phyloP scores from a whole-genome alignment of 2,888 invertebrate species.

The Lasioglossum villosulum region DNA sequence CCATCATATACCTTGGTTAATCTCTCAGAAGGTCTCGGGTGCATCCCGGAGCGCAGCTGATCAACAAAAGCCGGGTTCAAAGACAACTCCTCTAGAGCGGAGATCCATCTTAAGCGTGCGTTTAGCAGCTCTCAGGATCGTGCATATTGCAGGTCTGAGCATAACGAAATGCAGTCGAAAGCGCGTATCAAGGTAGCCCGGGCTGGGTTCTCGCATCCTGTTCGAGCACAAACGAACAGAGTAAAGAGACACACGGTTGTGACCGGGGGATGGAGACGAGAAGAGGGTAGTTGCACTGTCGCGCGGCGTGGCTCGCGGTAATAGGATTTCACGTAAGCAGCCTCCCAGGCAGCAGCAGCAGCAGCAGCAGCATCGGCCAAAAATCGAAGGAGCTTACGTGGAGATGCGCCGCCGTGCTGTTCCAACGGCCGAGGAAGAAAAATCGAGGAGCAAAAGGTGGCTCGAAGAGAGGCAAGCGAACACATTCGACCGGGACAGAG shows the following conservation, averaged over 20 bases:
- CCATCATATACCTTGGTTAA: background rate
- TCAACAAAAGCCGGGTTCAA: background rate
- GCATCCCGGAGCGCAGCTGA: background rate
- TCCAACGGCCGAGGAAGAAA: slow-evolving; percentile 26
- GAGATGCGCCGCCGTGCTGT: slow-evolving; percentile 58
- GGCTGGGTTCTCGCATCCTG: slow-evolving; percentile 26
- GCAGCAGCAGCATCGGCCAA: slow-evolving; percentile 65
- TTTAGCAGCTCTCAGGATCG: background rate
- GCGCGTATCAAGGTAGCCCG: slow-evolving; percentile 25
- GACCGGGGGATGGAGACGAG: background rate
- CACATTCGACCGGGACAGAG: slow-evolving; percentile 6
- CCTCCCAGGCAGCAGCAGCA: slow-evolving; percentile 75
- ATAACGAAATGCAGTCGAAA: background rate
- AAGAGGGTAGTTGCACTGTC: slow-evolving; percentile 49
- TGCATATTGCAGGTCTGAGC: background rate
- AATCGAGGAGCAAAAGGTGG: slow-evolving; percentile 12
- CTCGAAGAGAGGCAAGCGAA: slow-evolving; percentile 20
- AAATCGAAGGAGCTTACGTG: slow-evolving; percentile 79
- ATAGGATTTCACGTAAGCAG: slow-evolving; percentile 79
- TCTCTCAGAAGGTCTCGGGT: background rate
- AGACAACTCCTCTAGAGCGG: background rate
- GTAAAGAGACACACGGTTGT: background rate
- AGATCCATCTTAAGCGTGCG: background rate
- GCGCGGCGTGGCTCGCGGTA: slow-evolving; percentile 73
- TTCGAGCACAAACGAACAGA: slow-evolving; percentile 1